These are phyloP conservation scores for Drosophila silvestris DNA, from an alignment of 2,888 invertebrate species.

Conservation along the genomic window DNA sequence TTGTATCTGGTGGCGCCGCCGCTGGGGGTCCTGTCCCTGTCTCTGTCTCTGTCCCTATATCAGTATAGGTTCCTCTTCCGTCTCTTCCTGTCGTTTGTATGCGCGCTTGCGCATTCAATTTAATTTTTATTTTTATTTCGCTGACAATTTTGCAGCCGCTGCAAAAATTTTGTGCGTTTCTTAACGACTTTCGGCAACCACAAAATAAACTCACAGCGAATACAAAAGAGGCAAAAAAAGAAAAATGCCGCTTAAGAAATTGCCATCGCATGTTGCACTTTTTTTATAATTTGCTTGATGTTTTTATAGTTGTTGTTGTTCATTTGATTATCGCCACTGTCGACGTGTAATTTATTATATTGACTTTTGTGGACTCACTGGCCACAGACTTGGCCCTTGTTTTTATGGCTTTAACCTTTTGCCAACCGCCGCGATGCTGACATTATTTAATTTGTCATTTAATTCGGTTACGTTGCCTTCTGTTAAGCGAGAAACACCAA, in stretches of 20 bases:
- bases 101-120: slow-evolving; percentile 73
- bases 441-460: slow-evolving; percentile 82
- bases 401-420: slow-evolving; percentile 82
- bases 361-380: slow-evolving; percentile 61
- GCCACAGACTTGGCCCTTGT: slow-evolving; percentile 56
- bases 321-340: slow-evolving; percentile 81
- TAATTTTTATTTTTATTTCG: slow-evolving; percentile 76
- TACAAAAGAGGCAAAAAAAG: not conserved
- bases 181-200: slow-evolving; percentile 64
- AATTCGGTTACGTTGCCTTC: slow-evolving; percentile 58
- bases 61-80: slow-evolving; percentile 1
- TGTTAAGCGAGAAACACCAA: slow-evolving; percentile 23
- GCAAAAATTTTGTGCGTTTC: slow-evolving; percentile 68
- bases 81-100: slow-evolving; percentile 52
- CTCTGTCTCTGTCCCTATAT: slow-evolving; percentile 9
- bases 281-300: slow-evolving; percentile 24
- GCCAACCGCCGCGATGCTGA: slow-evolving; percentile 76
- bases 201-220: not conserved
- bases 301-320: slow-evolving; percentile 59
- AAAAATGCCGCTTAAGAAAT: slow-evolving; percentile 54
- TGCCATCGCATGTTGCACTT: slow-evolving; percentile 76
- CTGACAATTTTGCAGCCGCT: slow-evolving; percentile 78
- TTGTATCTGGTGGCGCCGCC: slow-evolving; percentile 78
- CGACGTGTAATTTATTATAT: slow-evolving; percentile 81
- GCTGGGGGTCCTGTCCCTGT: slow-evolving; percentile 76